These are phyloP conservation scores for Tor tambroides DNA, from an alignment of 2,113 vertebrate genomes.

Conservation along the genomic window DNA sequence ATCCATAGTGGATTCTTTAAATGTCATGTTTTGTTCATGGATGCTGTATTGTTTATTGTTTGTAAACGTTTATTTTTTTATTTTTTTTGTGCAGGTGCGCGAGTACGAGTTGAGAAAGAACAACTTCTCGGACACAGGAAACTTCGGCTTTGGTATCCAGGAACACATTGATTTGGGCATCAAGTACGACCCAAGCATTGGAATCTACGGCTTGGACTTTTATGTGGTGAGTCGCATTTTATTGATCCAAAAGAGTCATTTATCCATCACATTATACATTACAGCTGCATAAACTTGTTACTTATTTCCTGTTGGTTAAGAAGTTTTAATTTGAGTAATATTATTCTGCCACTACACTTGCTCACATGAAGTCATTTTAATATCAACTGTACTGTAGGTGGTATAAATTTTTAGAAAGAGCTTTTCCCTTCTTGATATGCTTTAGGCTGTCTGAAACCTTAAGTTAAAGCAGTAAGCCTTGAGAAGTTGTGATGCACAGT, in stretches of 20 bases:
- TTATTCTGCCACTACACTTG: background rate
- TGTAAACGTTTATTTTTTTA: background rate
- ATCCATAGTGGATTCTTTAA: background rate
- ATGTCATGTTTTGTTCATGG: background rate
- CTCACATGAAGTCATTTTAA: no score
- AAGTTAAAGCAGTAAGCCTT: no score
- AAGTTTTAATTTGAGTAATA: background rate
- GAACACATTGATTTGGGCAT: slow-evolving; percentile 98
- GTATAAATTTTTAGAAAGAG: no score
- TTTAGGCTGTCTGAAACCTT: no score
- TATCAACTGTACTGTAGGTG: no score
- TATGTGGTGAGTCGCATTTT: slow-evolving; percentile 87
- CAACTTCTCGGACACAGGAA: slow-evolving; percentile 98
- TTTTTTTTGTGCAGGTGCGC: slow-evolving; percentile 82
- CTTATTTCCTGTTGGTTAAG: background rate
- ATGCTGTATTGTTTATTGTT: background rate
- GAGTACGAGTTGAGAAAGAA: slow-evolving; percentile 98
- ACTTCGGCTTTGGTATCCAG: slow-evolving; percentile 99
- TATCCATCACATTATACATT: background rate
- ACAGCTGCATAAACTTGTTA: background rate
- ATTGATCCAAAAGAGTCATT: background rate
- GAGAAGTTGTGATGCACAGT: no score
- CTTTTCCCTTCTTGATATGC: no score
- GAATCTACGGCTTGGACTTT: slow-evolving; percentile 98
- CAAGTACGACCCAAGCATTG: slow-evolving; percentile 98